Base-by-base conservation (phyloP, 2,113 vertebrate genomes). In the Hyperopisus bebe region DNA sequence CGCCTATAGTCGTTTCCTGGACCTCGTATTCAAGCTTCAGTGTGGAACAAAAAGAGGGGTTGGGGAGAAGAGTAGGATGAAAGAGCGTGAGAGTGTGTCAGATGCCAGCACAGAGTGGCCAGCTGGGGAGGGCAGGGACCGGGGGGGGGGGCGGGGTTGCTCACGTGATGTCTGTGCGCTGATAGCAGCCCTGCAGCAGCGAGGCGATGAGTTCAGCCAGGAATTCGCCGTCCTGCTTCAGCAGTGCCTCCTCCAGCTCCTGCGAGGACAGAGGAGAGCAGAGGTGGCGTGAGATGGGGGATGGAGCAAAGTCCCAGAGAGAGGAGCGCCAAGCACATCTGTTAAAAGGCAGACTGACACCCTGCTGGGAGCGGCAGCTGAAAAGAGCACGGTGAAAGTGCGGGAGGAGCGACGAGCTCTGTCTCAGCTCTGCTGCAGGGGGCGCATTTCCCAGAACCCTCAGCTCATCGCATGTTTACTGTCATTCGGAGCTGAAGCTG, bases 81-180 rank as follows among this genome's bases (percentile, higher is more conserved):
- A 46, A 85, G 82, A 55, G 80, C 44, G 35, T 80, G 70, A 74
- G 42, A 9, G 83, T 8, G 3, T 55, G 44, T 42, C 47, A 50
- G 46, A 86, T 53, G 46, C n/a, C n/a, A 5, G 27, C 10, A 35
- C 21, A 88, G 31, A 62, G 35, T 24, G 53, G 27, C 15, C 27
- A 44, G 51, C 17, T 66, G 9, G 44, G 51, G 15, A 19, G 7
- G 19, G 19, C 2, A 58, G 53, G 21, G 53, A 21, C 51, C 0
- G 51, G 21, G n/a, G 21, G 11, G 51, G 17, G 13, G 15, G 7
- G 35, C 91, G 91, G 9, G 9, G 31, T 90, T 91, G 97, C 98
- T 98, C 95, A 99, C 98, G 97, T 98, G 94, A 99, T 99, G 92
- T 99, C 98, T 42, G 95, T 97, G 88, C 98, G 97, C 93, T 99